Conservation (phyloP, 2,797 vertebrate species). For the Botia almorhae region DNA sequence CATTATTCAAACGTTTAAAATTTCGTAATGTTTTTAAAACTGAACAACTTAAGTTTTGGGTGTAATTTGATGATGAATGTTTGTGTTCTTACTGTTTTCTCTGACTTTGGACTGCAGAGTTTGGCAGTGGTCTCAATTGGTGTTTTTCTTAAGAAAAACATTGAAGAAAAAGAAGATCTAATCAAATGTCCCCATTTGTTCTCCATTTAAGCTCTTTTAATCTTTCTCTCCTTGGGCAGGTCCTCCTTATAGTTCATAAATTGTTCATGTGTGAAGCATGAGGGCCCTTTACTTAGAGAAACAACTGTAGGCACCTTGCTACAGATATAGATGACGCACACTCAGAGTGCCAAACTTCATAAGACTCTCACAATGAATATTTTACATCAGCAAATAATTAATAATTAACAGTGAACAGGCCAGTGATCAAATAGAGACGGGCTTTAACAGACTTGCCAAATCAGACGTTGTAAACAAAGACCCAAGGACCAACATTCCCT, state of each 20-base stretch:
- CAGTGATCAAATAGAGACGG: slow-evolving; percentile 78
- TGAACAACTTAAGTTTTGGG: too few species aligned
- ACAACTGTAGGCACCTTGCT: slow-evolving; percentile 71
- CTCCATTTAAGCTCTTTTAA: neutral
- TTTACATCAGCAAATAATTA: slow-evolving; percentile 81
- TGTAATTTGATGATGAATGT: too few species aligned
- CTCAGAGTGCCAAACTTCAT: slow-evolving; percentile 64
- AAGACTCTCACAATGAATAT: slow-evolving; percentile 74
- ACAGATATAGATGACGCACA: slow-evolving; percentile 67
- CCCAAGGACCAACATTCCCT: slow-evolving; percentile 72
- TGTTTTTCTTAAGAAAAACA: neutral
- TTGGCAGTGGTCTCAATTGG: too few species aligned
- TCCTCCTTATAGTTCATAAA: slow-evolving; percentile 28
- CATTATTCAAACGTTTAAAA: too few species aligned
- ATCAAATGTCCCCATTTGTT: neutral
- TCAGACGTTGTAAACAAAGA: slow-evolving; percentile 77
- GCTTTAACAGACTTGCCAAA: slow-evolving; percentile 74
- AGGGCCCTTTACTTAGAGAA: slow-evolving; percentile 66
- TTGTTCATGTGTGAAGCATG: slow-evolving; percentile 62
- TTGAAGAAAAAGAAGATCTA: neutral
- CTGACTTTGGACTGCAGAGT: too few species aligned
- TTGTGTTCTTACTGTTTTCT: too few species aligned
- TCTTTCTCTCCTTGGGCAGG: neutral
- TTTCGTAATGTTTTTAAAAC: too few species aligned
- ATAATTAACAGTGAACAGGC: slow-evolving; percentile 80